Conservation (phyloP, 2,113 vertebrate genomes). For the Speoplatyrhinus poulsoni region DNA sequence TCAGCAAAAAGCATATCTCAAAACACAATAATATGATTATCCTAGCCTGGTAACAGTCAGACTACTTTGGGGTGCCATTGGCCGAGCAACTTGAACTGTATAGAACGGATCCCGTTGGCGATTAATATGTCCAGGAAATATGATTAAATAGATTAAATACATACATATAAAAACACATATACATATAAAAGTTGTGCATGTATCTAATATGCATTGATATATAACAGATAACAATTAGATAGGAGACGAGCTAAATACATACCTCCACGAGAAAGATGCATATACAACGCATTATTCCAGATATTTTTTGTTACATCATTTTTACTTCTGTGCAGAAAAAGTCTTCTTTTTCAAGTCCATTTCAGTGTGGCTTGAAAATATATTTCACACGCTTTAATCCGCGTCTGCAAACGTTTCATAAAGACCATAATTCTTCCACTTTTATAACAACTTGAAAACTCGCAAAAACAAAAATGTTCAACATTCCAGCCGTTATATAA, state of each 20-base stretch:
- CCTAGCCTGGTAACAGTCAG: too few relatives aligned
- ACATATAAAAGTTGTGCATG: too few relatives aligned
- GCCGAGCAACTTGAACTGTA: too few relatives aligned
- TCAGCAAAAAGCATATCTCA: not conserved
- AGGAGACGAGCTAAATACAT: not conserved
- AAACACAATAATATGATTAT: not conserved
- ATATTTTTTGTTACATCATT: conserved; percentile 42
- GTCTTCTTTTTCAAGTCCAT: not conserved
- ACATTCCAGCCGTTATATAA: too few relatives aligned
- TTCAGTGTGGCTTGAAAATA: not conserved
- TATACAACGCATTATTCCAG: conserved; percentile 55
- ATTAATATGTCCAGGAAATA: too few relatives aligned
- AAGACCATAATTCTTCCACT: not conserved
- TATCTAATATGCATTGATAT: too few relatives aligned
- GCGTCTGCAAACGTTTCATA: not conserved
- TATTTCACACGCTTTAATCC: not conserved
- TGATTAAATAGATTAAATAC: too few relatives aligned
- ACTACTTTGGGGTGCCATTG: too few relatives aligned
- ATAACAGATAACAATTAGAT: too few relatives aligned
- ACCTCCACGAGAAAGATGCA: conserved; percentile 58
- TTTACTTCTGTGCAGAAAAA: conserved; percentile 2
- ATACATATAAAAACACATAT: too few relatives aligned
- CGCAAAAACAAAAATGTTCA: not conserved
- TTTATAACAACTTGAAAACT: conserved; percentile 16
- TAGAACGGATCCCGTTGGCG: too few relatives aligned